These are phyloP conservation scores for Ancistrus triradiatus DNA, from an alignment of 2,113 vertebrate genomes.

Conservation along the genomic window DNA sequence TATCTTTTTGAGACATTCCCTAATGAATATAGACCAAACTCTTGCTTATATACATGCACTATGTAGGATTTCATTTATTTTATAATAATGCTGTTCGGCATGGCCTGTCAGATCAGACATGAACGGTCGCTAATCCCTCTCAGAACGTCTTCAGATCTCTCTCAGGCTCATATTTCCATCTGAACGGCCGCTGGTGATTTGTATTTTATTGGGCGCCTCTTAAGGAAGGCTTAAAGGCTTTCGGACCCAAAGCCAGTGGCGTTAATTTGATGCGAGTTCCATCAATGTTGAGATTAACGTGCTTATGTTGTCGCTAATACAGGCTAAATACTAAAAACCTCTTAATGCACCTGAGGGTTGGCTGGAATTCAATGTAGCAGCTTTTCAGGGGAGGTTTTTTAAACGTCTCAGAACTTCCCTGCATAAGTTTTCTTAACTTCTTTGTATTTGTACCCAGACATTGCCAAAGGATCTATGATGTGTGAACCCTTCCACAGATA, in stretches of 20 bases:
- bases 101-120: constrained; percentile 33
- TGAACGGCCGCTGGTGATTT: constrained; percentile 13
- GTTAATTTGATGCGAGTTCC: not conserved
- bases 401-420: too few relatives aligned
- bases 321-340: not conserved
- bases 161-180: constrained; percentile 14
- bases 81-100: not conserved
- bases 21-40: too few relatives aligned
- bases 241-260: not conserved
- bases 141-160: constrained; percentile 29
- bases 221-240: constrained; percentile 1
- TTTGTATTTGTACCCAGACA: too few relatives aligned
- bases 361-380: too few relatives aligned
- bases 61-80: not conserved
- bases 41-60: too few relatives aligned
- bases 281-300: not conserved
- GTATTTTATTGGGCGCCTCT: constrained; percentile 9
- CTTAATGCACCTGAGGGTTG: not conserved
- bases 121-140: constrained; percentile 37
- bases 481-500: too few relatives aligned
- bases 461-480: too few relatives aligned
- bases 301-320: not conserved
- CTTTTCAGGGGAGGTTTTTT: too few relatives aligned
- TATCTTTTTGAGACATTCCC: too few relatives aligned
- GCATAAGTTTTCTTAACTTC: too few relatives aligned